Evolutionary conservation across 2,888 invertebrate genomes (phyloP).

Genomic region (Auanema freiburgensis): DNA sequence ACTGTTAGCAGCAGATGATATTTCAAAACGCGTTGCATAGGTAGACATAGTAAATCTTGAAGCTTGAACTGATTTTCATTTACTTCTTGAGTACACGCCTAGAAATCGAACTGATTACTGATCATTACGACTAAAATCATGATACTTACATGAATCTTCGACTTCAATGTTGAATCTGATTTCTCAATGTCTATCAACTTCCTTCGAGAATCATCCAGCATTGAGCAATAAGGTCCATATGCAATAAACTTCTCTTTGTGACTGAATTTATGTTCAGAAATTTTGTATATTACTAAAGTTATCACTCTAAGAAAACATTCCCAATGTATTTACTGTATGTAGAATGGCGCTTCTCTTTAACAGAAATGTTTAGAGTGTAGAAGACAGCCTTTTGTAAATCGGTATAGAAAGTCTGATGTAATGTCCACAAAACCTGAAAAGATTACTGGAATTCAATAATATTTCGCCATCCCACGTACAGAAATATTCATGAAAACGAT

Average conservation of each 20-base stretch:
- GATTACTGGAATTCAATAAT: not conserved
- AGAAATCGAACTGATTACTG: not conserved
- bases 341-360: constrained; percentile 25
- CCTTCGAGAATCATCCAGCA: constrained; percentile 85
- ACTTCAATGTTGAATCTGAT: constrained; percentile 23
- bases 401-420: constrained; percentile 37
- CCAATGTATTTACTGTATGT: constrained; percentile 69
- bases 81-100: constrained; percentile 84
- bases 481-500: constrained; percentile 87
- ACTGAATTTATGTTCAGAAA: constrained; percentile 61
- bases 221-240: constrained; percentile 94
- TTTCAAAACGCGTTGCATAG: constrained; percentile 96
- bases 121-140: too few species aligned
- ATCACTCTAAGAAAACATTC: constrained; percentile 78
- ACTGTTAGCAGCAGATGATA: constrained; percentile 89
- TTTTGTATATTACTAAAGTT: constrained; percentile 5
- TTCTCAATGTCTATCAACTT: constrained; percentile 75
- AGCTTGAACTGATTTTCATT: constrained; percentile 88
- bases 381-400: constrained; percentile 50
- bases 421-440: constrained; percentile 32
- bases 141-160: constrained; percentile 26
- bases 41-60: constrained; percentile 91
- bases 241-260: constrained; percentile 87
- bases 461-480: constrained; percentile 70
- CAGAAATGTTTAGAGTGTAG: constrained; percentile 29